phyloP scores from a whole-genome alignment of 1,140 invertebrate genomes.

The Platorchestia sp. region DNA sequence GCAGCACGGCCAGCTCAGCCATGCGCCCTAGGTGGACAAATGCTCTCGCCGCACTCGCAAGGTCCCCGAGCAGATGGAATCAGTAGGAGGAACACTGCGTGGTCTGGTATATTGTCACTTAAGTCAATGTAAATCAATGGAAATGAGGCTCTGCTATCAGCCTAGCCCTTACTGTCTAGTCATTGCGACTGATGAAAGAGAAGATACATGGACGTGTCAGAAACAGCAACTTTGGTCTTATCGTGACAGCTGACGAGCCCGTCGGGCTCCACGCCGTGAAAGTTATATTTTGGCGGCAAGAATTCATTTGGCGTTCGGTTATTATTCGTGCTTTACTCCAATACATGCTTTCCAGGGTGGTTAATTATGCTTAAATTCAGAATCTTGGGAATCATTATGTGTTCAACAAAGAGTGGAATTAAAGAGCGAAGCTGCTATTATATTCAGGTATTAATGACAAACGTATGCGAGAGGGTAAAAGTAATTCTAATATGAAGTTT shows the following conservation, averaged over 20 bases:
- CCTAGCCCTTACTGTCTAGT: constrained; percentile 18
- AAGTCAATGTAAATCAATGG: constrained; percentile 55
- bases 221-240: constrained; percentile 36
- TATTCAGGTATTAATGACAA: too few species aligned
- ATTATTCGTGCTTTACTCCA: neutral
- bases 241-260: constrained; percentile 28
- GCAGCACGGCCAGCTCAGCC: neutral
- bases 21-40: neutral
- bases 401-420: neutral
- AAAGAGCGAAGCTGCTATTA: neutral
- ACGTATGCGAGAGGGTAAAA: too few species aligned
- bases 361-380: neutral
- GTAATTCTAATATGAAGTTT: too few species aligned
- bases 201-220: constrained; percentile 36
- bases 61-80: neutral
- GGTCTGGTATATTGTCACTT: constrained; percentile 40
- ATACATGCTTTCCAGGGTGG: neutral
- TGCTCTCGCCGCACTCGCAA: neutral
- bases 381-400: neutral
- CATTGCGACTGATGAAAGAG: constrained; percentile 25
- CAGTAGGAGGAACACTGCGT: neutral
- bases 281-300: constrained; percentile 16
- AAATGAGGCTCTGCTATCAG: constrained; percentile 45
- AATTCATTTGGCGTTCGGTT: neutral
- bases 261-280: neutral